Evolutionary conservation across 1,140 invertebrate genomes (phyloP), one percentile per base, ranked within the genome.

Genomic region (Contarinia nasturtii): DNA sequence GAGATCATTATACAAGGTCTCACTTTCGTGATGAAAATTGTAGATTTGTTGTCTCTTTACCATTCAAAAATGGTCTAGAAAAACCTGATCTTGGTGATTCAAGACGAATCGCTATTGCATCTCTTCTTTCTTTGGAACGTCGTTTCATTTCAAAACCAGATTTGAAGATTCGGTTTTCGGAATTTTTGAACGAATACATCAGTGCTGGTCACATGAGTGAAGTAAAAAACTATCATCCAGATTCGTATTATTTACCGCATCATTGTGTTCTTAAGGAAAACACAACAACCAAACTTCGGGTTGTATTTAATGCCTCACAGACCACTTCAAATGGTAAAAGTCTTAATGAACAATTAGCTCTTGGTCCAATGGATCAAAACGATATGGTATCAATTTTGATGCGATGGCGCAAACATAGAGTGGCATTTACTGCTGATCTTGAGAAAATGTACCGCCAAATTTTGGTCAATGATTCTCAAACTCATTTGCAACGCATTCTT

Each of bases 231-330:
- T 20, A n/a, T 8, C 37, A 46, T 22, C 48, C 43, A 1, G 48
- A 40, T 10, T 46, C 44, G 7, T 57, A 38, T 53, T 57, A 52
- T 36, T 38, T 54, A 8, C 51, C 52, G 4, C 55, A 56, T 48
- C 52, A 53, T 33, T 40, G 50, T 1, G 52, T 57, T 7, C 22
- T 55, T 12, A 54, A 55, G n/a, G 49, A 50, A 33, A 17, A 46
- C 2, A 43, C 50, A 33, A 55, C 53, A 14, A 58, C 61, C 10
- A 60, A 60, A 52, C 40, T 63, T 4, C 46, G 65, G 48, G 59
- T 66, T 8, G 65, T 68, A 12, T 67, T 65, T 48, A 60, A 66
- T 50, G 59, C 51, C 8, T 66, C 63, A 7, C 38, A 46, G 8
- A 55, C 53, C 43, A 58, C 58, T 2, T 44, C 49, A 4, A 49